Percentiles rank a stretch among this genome's conserved stretches.
Evolutionary conservation across 1,140 invertebrate species (phyloP).

Genomic region (Megathymus violae): DNA sequence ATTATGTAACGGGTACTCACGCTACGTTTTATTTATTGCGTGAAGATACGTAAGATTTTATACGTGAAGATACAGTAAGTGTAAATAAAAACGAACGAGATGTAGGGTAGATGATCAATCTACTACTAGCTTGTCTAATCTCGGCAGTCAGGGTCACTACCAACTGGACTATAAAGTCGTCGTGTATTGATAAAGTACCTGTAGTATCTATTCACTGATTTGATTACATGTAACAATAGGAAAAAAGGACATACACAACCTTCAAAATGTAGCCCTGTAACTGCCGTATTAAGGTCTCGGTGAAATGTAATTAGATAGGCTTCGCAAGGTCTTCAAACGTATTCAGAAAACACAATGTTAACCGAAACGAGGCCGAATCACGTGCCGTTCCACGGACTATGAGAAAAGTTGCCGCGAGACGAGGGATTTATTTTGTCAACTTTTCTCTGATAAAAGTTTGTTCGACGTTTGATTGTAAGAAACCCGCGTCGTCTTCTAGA

Average conservation of each 20-base stretch:
- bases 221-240: not conserved
- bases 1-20: no score
- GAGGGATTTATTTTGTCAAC: constrained; percentile 78
- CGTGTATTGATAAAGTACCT: no score
- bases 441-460: constrained; percentile 78
- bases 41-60: no score
- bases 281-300: constrained; percentile 15
- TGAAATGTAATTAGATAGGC: constrained; percentile 30
- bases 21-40: no score
- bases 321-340: constrained; percentile 13
- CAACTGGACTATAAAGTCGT: no score
- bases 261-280: constrained; percentile 23
- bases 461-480: constrained; percentile 76
- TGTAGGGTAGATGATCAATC: no score
- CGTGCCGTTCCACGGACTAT: constrained; percentile 56
- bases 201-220: no score
- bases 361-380: constrained; percentile 45
- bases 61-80: no score
- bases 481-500: constrained; percentile 54
- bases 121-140: no score
- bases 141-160: no score
- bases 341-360: constrained; percentile 35
- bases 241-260: constrained; percentile 1
- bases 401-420: constrained; percentile 65
- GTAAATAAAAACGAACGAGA: no score